These are phyloP conservation scores for Pteruthius melanotis DNA, from an alignment of 2,113 vertebrate genomes.

Conservation along the genomic window DNA sequence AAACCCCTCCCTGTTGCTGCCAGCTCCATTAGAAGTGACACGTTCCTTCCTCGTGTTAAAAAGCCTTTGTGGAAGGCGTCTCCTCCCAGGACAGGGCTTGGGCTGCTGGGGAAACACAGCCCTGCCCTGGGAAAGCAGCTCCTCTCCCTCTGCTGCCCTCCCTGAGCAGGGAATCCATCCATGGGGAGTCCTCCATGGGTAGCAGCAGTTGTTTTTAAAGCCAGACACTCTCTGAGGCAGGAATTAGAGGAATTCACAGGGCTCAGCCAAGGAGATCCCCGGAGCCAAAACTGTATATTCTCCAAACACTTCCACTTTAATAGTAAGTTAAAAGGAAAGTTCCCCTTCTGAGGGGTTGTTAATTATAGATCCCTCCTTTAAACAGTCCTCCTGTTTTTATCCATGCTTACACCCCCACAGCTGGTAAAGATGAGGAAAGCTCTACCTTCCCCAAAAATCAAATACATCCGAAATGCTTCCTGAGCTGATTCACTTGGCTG, in stretches of 20 bases:
- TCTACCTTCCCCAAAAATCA: conserved; percentile 51
- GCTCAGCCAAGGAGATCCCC: conserved; percentile 36
- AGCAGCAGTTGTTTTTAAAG: not conserved
- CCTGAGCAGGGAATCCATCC: not conserved
- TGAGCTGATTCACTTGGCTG: conserved; percentile 51
- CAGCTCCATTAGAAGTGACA: not conserved
- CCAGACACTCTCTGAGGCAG: not conserved
- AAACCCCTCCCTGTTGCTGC: conserved; percentile 16
- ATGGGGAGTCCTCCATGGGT: not conserved
- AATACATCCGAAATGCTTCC: conserved; percentile 41
- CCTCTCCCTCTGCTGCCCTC: not conserved
- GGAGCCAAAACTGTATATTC: not conserved
- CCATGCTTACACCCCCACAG: conserved; percentile 26
- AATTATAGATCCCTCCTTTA: conserved; percentile 61
- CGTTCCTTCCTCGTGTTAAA: not conserved
- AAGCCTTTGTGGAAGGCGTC: not conserved
- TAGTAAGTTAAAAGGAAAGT: conserved; percentile 54
- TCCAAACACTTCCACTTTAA: conserved; percentile 31
- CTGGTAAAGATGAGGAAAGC: conserved; percentile 26
- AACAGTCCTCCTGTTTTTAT: conserved; percentile 45
- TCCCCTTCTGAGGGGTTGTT: conserved; percentile 45
- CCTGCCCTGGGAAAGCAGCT: not conserved
- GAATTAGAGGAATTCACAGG: conserved; percentile 6
- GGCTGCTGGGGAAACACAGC: not conserved
- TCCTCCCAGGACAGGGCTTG: not conserved